These are phyloP conservation scores for Drosophila sturtevanti DNA, from an alignment of 1,140 invertebrate genomes.

Conservation along the genomic window DNA sequence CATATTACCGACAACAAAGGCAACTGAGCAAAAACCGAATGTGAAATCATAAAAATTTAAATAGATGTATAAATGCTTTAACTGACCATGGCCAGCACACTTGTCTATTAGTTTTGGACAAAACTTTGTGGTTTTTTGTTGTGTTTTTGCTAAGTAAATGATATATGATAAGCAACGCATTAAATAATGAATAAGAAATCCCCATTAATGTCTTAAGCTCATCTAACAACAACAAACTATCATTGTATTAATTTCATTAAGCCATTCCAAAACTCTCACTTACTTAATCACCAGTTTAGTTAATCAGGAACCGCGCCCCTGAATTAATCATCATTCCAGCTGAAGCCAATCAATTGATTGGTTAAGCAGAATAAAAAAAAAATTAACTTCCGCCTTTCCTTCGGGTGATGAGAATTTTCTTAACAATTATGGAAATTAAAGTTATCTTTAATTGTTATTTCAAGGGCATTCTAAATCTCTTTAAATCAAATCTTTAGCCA, in stretches of 20 bases:
- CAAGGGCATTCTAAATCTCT: background rate
- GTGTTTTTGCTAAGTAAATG: background rate
- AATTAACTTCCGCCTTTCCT: constrained; percentile 2
- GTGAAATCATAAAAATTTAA: constrained; percentile 30
- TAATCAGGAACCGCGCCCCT: constrained; percentile 9
- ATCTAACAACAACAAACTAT: constrained; percentile 5
- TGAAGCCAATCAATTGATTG: background rate
- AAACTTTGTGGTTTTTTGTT: background rate
- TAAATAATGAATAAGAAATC: background rate
- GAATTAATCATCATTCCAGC: constrained; percentile 23
- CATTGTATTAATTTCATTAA: constrained; percentile 36
- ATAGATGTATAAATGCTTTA: constrained; percentile 39
- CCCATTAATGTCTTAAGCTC: constrained; percentile 29
- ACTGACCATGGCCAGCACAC: constrained; percentile 14
- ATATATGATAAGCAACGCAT: background rate
- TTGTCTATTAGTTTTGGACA: background rate
- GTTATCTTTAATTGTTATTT: background rate
- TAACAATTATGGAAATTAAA: background rate
- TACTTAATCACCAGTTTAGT: background rate
- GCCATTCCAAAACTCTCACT: constrained; percentile 3
- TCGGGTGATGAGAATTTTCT: background rate
- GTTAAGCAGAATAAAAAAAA: background rate
- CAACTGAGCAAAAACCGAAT: constrained; percentile 32
- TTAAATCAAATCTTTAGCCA: too few relatives aligned
- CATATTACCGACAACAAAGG: constrained; percentile 18